A percentile compares a stretch with the other conserved stretches of the same genome.
Conservation (phyloP, 2,888 invertebrate species). For the Archaeoteleia sp. region DNA sequence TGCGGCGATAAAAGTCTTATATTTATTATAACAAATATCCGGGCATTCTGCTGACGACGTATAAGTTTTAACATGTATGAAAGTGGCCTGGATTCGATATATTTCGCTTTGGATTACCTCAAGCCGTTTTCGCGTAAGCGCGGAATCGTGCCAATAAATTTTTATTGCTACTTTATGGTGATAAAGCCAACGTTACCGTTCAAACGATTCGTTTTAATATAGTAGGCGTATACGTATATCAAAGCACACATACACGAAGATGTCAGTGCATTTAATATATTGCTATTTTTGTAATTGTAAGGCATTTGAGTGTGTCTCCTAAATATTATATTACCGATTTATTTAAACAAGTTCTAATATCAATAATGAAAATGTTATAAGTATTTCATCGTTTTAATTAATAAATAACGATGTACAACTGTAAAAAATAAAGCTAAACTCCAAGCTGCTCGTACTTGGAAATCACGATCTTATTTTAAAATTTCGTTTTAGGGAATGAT, state of each 20-base stretch:
- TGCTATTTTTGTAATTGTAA: conserved; percentile 7
- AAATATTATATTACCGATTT: too few species aligned
- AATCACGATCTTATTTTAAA: too few species aligned
- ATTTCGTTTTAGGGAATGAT: too few species aligned
- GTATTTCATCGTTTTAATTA: too few species aligned
- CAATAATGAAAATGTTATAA: too few species aligned
- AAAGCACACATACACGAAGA: conserved; percentile 9
- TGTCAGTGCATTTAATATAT: conserved; percentile 22
- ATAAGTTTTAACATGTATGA: conserved; percentile 50
- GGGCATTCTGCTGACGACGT: conserved; percentile 40
- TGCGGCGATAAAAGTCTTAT: conserved; percentile 29
- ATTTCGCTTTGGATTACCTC: conserved; percentile 51
- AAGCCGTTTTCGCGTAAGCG: conserved; percentile 49
- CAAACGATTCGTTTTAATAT: conserved; percentile 68
- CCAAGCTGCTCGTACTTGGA: too few species aligned
- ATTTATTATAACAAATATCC: conserved; percentile 49
- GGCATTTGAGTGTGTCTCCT: too few species aligned
- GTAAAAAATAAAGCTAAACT: too few species aligned
- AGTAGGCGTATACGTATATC: conserved; percentile 51
- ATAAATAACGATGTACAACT: too few species aligned
- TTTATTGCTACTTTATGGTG: conserved; percentile 71
- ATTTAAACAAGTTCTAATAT: too few species aligned
- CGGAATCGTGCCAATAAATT: conserved; percentile 70
- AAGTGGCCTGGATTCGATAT: conserved; percentile 46
- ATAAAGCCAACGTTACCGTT: conserved; percentile 64